Percentiles rank a stretch among this genome's conserved stretches.
These are phyloP conservation scores for Rhodeus uyekii DNA, from an alignment of 2,797 vertebrate genomes.

Conservation along the genomic window DNA sequence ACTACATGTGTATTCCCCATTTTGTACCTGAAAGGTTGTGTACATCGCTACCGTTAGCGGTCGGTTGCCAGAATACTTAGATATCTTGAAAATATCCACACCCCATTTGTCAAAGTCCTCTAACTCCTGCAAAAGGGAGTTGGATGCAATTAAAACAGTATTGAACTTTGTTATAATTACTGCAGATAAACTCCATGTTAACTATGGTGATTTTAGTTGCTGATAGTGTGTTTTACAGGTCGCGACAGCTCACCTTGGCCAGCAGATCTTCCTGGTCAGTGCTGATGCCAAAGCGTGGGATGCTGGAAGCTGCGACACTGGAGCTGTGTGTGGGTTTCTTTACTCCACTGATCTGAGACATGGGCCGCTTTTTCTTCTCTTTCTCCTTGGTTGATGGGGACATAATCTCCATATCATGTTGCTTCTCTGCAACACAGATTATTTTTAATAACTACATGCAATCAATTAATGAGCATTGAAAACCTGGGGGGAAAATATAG, in stretches of 20 bases:
- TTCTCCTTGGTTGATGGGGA: conserved; percentile 74
- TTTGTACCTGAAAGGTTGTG: conserved; percentile 88
- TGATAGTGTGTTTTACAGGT: neutral
- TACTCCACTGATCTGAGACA: conserved; percentile 89
- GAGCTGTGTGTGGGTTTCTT: conserved; percentile 79
- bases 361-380: conserved; percentile 82
- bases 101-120: conserved; percentile 91
- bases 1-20: neutral
- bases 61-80: conserved; percentile 84
- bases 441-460: neutral
- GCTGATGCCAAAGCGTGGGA: conserved; percentile 88
- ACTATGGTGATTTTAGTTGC: neutral
- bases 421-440: conserved; percentile 79
- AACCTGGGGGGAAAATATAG: neutral
- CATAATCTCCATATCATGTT: conserved; percentile 89
- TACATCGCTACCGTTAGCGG: conserved; percentile 90
- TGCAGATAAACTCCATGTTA: neutral
- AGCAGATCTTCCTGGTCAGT: conserved; percentile 84
- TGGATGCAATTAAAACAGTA: neutral
- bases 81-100: conserved; percentile 87
- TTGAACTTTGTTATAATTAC: neutral
- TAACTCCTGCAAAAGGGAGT: conserved; percentile 78
- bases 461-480: neutral
- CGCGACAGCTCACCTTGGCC: conserved; percentile 78
- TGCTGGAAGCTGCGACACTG: conserved; percentile 73